Evolutionary conservation across 1,140 invertebrate species (phyloP).

Genomic region (Trichoplusia ni): DNA sequence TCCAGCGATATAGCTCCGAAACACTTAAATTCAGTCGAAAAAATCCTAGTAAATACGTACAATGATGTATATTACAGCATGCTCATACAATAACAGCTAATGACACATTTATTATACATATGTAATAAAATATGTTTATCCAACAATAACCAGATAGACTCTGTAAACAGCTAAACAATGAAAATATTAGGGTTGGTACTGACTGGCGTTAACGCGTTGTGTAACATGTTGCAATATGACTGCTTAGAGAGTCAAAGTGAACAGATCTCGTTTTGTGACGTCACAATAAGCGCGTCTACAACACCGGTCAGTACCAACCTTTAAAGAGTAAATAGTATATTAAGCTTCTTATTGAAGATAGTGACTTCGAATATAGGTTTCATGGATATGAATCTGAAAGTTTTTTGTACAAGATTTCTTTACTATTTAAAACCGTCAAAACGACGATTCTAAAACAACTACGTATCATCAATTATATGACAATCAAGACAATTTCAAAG

Average conservation of each 20-base stretch:
- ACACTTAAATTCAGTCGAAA: constrained; percentile 66
- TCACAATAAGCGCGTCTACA: no score
- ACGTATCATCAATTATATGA: constrained; percentile 30
- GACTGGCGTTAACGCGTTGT: no score
- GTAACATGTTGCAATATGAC: no score
- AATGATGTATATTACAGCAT: constrained; percentile 58
- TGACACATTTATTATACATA: constrained; percentile 54
- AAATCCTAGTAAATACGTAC: constrained; percentile 50
- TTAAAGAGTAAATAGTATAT: constrained; percentile 52
- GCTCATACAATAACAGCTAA: constrained; percentile 57
- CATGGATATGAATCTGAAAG: constrained; percentile 25
- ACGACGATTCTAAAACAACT: constrained; percentile 41
- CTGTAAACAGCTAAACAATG: constrained; percentile 74
- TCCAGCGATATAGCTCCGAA: constrained; percentile 48
- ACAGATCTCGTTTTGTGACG: no score
- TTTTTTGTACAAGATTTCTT: constrained; percentile 55
- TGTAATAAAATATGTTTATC: constrained; percentile 71
- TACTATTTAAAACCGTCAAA: constrained; percentile 19
- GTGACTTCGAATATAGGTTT: constrained; percentile 38
- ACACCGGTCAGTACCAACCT: no score
- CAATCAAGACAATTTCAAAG: constrained; percentile 21
- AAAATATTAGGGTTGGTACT: no score
- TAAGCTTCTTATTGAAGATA: constrained; percentile 51
- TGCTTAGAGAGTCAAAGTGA: no score
- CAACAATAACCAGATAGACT: constrained; percentile 73